phyloP scores from a whole-genome alignment of 2,797 vertebrate genomes.

The Hirundo rustica region DNA sequence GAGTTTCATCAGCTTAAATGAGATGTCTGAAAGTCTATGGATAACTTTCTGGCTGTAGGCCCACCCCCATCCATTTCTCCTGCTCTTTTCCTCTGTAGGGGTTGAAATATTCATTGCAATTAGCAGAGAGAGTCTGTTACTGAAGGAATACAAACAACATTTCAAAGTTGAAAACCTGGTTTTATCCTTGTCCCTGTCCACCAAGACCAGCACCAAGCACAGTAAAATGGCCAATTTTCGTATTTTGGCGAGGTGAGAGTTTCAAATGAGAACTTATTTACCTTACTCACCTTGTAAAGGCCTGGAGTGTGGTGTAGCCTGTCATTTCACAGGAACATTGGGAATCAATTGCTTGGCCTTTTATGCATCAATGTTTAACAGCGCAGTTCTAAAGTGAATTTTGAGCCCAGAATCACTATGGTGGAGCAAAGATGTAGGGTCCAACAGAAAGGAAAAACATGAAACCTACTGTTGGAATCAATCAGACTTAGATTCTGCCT shows the following conservation, averaged over 20 bases:
- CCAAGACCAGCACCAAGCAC: not conserved
- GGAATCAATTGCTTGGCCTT: not conserved
- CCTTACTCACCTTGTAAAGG: not conserved
- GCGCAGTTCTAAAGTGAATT: not conserved
- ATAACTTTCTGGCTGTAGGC: constrained; percentile 40
- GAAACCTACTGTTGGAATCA: not conserved
- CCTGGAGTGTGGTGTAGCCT: rapidly evolving
- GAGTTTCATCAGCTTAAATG: constrained; percentile 49
- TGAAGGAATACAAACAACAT: not conserved
- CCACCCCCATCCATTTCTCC: not conserved
- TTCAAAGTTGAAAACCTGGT: not conserved
- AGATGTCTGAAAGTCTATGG: constrained; percentile 38
- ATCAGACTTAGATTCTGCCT: not conserved
- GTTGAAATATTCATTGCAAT: not conserved
- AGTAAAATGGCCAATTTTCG: not conserved
- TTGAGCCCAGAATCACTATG: not conserved
- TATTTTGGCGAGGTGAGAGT: not conserved
- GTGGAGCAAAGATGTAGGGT: not conserved
- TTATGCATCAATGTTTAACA: not conserved
- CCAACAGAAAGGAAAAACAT: not conserved
- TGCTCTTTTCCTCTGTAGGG: not conserved
- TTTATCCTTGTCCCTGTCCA: not conserved
- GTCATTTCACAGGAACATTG: not conserved
- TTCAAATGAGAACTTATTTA: not conserved
- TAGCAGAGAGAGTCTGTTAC: not conserved